phyloP scores from a whole-genome alignment of 2,797 vertebrate genomes.

The Eulemur mongoz region DNA sequence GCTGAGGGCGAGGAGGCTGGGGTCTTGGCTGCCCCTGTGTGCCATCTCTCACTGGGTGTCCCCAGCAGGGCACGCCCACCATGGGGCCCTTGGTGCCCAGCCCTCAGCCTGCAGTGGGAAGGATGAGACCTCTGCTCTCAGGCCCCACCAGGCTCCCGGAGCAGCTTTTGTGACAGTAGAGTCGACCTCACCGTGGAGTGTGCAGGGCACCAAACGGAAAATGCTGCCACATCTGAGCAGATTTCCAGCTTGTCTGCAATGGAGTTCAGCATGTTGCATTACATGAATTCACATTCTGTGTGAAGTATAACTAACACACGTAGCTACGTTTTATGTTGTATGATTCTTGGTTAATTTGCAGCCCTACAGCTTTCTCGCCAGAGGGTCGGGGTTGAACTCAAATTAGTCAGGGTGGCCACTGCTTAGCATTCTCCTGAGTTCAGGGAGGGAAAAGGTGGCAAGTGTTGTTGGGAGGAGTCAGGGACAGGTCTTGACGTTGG shows the following conservation, averaged over 20 bases:
- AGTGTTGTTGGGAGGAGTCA: background rate
- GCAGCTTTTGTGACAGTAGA: background rate
- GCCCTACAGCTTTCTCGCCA: background rate
- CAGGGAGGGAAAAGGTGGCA: background rate
- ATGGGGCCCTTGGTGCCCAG: too few species aligned
- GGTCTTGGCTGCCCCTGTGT: background rate
- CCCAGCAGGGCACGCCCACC: background rate
- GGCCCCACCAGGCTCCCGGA: background rate
- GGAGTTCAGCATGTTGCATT: background rate
- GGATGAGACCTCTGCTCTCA: background rate
- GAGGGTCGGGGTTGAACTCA: background rate
- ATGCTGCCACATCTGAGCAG: background rate
- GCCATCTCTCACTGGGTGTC: background rate
- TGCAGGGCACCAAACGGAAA: background rate
- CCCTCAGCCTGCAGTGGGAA: background rate
- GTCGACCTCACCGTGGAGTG: accelerated
- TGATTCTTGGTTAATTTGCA: background rate
- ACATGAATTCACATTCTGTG: background rate
- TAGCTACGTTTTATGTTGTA: background rate
- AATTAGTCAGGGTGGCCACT: background rate
- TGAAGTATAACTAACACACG: background rate
- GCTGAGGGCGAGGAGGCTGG: background rate
- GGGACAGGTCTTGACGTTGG: accelerated
- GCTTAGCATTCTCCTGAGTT: background rate
- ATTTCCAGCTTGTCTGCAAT: background rate